Evolutionary conservation across 2,888 invertebrate species (phyloP).

Genomic region (Dicycla oo): DNA sequence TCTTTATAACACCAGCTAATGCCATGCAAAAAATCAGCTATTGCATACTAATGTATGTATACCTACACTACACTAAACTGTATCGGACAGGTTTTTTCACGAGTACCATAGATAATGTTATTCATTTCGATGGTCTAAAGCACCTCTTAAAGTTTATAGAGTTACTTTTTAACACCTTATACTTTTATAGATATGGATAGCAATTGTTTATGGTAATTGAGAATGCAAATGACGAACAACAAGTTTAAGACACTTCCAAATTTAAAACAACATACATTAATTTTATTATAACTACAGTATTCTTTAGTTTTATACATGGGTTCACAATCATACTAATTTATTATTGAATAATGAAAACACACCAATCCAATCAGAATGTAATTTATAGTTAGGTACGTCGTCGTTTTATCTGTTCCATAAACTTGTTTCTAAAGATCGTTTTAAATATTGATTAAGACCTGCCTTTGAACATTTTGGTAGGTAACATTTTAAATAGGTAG

Average conservation of each 20-base stretch:
- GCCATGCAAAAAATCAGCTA: too few relatives aligned
- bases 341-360: neutral
- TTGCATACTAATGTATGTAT: too few relatives aligned
- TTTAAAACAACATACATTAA: neutral
- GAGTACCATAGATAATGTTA: too few relatives aligned
- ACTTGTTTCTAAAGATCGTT: neutral
- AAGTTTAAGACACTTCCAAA: neutral
- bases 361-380: neutral
- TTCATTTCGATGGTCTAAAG: too few relatives aligned
- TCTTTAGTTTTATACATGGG: neutral
- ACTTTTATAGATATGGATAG: too few relatives aligned
- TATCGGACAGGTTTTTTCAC: too few relatives aligned
- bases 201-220: neutral
- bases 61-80: too few relatives aligned
- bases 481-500: neutral
- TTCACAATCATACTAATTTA: neutral
- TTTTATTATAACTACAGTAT: neutral
- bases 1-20: too few relatives aligned
- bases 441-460: neutral
- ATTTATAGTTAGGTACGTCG: constrained; percentile 18
- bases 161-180: too few relatives aligned
- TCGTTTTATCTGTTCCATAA: neutral
- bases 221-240: neutral
- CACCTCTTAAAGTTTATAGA: too few relatives aligned
- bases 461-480: neutral